A percentile compares a stretch with the other conserved stretches of the same genome.
phyloP scores from a whole-genome alignment of 2,888 invertebrate species.

The Octonoba sinensis region DNA sequence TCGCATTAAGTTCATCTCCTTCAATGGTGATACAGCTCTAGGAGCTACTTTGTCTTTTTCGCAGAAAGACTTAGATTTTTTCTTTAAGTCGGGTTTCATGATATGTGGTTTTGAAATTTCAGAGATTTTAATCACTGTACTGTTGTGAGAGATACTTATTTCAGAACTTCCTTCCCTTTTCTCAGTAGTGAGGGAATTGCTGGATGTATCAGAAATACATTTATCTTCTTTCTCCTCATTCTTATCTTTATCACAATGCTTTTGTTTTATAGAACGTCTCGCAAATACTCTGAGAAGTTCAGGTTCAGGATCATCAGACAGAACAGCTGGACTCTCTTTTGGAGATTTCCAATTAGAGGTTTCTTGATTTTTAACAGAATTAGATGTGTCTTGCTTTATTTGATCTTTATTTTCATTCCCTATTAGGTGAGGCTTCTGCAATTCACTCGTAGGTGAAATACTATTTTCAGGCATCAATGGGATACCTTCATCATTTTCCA shows the following conservation, averaged over 20 bases:
- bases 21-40: conserved; percentile 45
- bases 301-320: conserved; percentile 77
- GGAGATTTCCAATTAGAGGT: conserved; percentile 7
- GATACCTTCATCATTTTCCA: not conserved
- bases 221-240: conserved; percentile 15
- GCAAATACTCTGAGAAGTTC: conserved; percentile 87
- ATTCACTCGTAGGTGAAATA: conserved; percentile 1
- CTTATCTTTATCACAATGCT: conserved; percentile 71
- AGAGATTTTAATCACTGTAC: conserved; percentile 57
- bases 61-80: conserved; percentile 60
- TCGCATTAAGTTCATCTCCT: conserved; percentile 51
- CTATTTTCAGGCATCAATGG: conserved; percentile 15
- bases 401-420: conserved; percentile 25
- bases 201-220: not conserved
- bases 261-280: conserved; percentile 82
- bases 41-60: conserved; percentile 49
- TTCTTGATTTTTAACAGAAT: conserved; percentile 16
- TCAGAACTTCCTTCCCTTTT: conserved; percentile 39
- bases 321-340: conserved; percentile 21
- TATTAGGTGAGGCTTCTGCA: conserved; percentile 12
- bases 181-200: not conserved
- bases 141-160: conserved; percentile 39
- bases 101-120: conserved; percentile 50
- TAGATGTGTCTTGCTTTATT: conserved; percentile 5
- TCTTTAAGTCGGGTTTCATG: conserved; percentile 51